Percentiles rank a stretch among this genome's conserved stretches.
Evolutionary conservation across 2,888 invertebrate genomes (phyloP).

Genomic region (Diogma glabrata): DNA sequence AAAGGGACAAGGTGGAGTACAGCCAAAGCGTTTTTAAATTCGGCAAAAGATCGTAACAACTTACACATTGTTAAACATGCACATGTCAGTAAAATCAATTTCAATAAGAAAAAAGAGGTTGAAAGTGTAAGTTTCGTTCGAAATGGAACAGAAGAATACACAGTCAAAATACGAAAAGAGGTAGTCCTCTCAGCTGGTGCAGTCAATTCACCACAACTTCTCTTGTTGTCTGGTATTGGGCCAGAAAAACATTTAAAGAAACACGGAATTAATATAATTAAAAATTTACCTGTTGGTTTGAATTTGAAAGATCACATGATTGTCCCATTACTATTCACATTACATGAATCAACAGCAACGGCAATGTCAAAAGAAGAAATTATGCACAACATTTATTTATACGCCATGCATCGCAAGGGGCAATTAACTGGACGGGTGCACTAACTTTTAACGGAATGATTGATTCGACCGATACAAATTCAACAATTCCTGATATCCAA

Average conservation of each 20-base stretch:
- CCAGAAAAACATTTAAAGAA: constrained; percentile 22
- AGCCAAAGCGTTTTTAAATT: constrained; percentile 55
- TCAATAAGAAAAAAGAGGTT: constrained; percentile 9
- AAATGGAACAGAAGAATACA: constrained; percentile 15
- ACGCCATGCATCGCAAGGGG: constrained; percentile 40
- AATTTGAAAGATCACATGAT: constrained; percentile 73
- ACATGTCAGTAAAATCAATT: constrained; percentile 16
- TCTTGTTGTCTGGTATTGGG: constrained; percentile 33
- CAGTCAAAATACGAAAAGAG: constrained; percentile 23
- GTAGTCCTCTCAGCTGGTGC: constrained; percentile 30
- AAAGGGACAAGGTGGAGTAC: constrained; percentile 59
- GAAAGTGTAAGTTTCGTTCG: constrained; percentile 14
- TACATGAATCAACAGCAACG: constrained; percentile 30
- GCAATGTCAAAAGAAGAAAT: constrained; percentile 15
- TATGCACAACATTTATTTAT: constrained; percentile 32
- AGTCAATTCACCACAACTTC: constrained; percentile 30
- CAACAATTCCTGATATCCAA: constrained; percentile 40
- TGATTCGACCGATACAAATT: constrained; percentile 24
- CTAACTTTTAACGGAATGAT: constrained; percentile 24
- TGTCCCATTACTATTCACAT: constrained; percentile 31
- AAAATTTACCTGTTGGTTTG: constrained; percentile 44
- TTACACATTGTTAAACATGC: constrained; percentile 24
- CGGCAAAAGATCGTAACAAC: constrained; percentile 27
- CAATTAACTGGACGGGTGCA: constrained; percentile 34
- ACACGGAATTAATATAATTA: constrained; percentile 22